These are phyloP conservation scores for Drosophila infuscata DNA, from an alignment of 2,888 invertebrate species.

Conservation along the genomic window DNA sequence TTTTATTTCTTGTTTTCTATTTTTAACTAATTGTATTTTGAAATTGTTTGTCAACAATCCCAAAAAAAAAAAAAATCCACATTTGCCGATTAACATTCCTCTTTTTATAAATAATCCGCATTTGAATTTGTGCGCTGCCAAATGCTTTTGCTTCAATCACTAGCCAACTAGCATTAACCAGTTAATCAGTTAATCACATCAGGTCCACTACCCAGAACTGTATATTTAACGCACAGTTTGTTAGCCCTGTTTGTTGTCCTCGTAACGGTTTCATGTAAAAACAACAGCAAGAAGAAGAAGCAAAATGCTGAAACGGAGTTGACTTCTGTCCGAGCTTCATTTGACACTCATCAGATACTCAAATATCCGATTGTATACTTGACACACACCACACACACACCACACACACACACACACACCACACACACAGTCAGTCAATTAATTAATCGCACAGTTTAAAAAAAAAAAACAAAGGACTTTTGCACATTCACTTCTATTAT, in stretches of 20 bases:
- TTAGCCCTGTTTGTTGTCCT: slow-evolving; percentile 27
- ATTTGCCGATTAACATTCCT: slow-evolving; percentile 15
- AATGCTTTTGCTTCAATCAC: slow-evolving; percentile 23
- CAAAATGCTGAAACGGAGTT: background rate
- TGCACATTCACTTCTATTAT: slow-evolving; percentile 8
- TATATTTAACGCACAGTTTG: slow-evolving; percentile 43
- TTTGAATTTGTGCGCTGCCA: slow-evolving; percentile 3
- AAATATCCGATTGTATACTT: background rate
- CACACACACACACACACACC: background rate
- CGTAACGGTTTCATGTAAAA: slow-evolving; percentile 3
- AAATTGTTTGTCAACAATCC: slow-evolving; percentile 7
- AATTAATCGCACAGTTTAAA: slow-evolving; percentile 7
- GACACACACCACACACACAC: background rate
- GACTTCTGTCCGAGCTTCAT: background rate
- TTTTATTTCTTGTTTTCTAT: background rate
- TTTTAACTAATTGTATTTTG: slow-evolving; percentile 1
- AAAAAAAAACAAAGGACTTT: slow-evolving; percentile 3
- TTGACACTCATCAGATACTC: background rate
- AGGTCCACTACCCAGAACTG: slow-evolving; percentile 1
- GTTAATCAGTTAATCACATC: slow-evolving; percentile 6
- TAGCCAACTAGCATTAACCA: slow-evolving; percentile 5
- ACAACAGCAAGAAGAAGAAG: background rate
- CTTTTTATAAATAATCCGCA: slow-evolving; percentile 9
- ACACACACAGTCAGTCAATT: background rate
- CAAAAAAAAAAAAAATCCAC: background rate